These are phyloP conservation scores for Clinocottus analis DNA, from an alignment of 2,113 vertebrate genomes.

Conservation along the genomic window DNA sequence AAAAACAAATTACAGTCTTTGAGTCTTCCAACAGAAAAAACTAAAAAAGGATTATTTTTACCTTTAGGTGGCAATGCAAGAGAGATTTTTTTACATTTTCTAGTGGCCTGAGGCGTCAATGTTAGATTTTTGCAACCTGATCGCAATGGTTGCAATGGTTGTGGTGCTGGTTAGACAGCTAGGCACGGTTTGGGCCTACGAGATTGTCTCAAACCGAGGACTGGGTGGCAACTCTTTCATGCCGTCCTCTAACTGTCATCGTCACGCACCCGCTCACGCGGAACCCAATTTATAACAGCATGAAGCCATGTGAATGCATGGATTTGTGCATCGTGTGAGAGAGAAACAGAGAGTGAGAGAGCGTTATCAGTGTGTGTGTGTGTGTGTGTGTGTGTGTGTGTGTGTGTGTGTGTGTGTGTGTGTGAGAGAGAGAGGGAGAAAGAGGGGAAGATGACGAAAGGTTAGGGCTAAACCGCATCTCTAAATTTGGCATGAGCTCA, in stretches of 20 bases:
- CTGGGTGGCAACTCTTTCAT: slow-evolving; percentile 55
- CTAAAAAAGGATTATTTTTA: slow-evolving; percentile 44
- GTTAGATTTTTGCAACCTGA: slow-evolving; percentile 39
- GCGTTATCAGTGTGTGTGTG: slow-evolving; percentile 7
- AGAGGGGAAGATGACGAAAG: slow-evolving; percentile 42
- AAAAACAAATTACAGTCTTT: slow-evolving; percentile 55
- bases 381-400: background rate
- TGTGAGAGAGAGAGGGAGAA: background rate
- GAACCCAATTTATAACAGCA: slow-evolving; percentile 62
- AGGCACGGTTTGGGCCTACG: slow-evolving; percentile 12
- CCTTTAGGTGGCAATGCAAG: slow-evolving; percentile 29
- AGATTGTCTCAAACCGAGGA: slow-evolving; percentile 34
- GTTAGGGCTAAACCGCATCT: slow-evolving; percentile 57
- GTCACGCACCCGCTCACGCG: slow-evolving; percentile 54
- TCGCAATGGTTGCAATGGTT: slow-evolving; percentile 27
- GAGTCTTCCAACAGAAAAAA: slow-evolving; percentile 37
- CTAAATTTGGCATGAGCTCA: slow-evolving; percentile 67
- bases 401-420: background rate
- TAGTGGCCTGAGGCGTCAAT: slow-evolving; percentile 22
- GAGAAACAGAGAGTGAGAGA: background rate
- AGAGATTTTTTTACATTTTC: slow-evolving; percentile 53
- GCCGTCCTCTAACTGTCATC: slow-evolving; percentile 53
- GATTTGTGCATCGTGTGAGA: slow-evolving; percentile 33
- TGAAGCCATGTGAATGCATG: slow-evolving; percentile 55
- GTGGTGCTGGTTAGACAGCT: slow-evolving; percentile 31